Conservation (phyloP, 1,140 invertebrate species). For the Drosophila athabasca region DNA sequence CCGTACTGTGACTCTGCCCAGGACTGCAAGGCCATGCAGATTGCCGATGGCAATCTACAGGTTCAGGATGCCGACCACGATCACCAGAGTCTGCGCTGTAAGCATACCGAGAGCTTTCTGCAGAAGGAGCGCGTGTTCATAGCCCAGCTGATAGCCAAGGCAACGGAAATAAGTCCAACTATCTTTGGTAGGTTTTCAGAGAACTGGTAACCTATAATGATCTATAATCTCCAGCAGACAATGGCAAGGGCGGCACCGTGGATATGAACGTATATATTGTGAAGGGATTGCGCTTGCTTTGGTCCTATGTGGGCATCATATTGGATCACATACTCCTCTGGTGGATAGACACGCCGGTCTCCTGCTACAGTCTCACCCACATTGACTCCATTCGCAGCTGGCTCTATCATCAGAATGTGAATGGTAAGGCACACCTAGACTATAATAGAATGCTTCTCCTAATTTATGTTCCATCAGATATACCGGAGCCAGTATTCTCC, state of each 20-base stretch:
- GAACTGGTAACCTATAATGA: no score
- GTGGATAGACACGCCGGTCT: slow-evolving; percentile 89
- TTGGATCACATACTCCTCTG: slow-evolving; percentile 91
- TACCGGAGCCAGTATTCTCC: slow-evolving; percentile 87
- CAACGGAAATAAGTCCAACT: slow-evolving; percentile 73
- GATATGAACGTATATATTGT: slow-evolving; percentile 68
- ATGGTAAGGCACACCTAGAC: slow-evolving; percentile 77
- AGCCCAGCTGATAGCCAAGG: slow-evolving; percentile 71
- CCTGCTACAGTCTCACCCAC: slow-evolving; percentile 87
- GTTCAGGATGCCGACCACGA: slow-evolving; percentile 22
- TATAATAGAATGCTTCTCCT: no score
- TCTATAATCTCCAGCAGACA: slow-evolving; percentile 57
- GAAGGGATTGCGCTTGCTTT: slow-evolving; percentile 87
- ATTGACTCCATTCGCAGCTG: slow-evolving; percentile 88
- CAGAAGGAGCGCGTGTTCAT: slow-evolving; percentile 76
- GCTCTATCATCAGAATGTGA: slow-evolving; percentile 86
- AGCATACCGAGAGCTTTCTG: slow-evolving; percentile 80
- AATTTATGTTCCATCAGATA: slow-evolving; percentile 80
- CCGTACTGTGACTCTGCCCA: slow-evolving; percentile 60
- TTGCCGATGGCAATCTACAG: slow-evolving; percentile 12
- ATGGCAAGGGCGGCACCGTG: slow-evolving; percentile 76
- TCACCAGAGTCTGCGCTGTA: slow-evolving; percentile 82
- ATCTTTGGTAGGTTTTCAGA: slow-evolving; percentile 62
- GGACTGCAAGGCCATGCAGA: slow-evolving; percentile 55
- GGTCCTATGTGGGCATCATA: slow-evolving; percentile 89